Evolutionary conservation across 1,140 invertebrate species (phyloP).

Genomic region (Diuraphis noxia): DNA sequence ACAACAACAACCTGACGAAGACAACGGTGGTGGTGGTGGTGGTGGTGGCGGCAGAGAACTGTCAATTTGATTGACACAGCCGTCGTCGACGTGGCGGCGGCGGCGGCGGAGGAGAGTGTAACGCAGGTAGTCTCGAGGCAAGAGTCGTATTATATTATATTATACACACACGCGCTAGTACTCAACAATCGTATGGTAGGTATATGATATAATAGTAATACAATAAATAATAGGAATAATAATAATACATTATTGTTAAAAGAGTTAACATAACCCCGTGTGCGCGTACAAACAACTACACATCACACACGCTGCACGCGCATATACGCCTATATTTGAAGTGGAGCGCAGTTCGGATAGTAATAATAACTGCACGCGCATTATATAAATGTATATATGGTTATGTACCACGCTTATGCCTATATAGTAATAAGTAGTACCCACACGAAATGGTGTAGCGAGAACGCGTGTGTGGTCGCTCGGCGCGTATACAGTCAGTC

Average conservation of each 20-base stretch:
- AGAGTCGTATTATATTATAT: slow-evolving; percentile 18
- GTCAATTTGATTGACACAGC: slow-evolving; percentile 13
- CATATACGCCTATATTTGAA: background rate
- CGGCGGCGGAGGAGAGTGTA: background rate
- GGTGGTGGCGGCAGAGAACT: background rate
- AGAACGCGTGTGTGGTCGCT: slow-evolving; percentile 7
- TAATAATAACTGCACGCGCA: background rate
- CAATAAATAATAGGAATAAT: background rate
- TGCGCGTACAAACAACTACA: background rate
- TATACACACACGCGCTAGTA: background rate
- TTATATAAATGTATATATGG: background rate
- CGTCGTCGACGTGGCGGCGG: background rate
- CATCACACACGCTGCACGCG: no score
- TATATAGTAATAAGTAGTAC: background rate
- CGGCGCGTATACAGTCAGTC: background rate
- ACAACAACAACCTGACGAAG: background rate
- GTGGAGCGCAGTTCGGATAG: background rate
- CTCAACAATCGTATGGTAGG: background rate
- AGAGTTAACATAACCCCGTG: background rate
- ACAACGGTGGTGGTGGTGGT: background rate
- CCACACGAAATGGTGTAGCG: background rate
- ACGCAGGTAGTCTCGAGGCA: slow-evolving; percentile 11
- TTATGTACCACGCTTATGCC: background rate
- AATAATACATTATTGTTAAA: background rate
- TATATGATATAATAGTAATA: background rate